Evolutionary conservation across 1,140 invertebrate species (phyloP), one percentile per base, ranked within the genome.

Genomic region (Tetramorium simillimum): DNA sequence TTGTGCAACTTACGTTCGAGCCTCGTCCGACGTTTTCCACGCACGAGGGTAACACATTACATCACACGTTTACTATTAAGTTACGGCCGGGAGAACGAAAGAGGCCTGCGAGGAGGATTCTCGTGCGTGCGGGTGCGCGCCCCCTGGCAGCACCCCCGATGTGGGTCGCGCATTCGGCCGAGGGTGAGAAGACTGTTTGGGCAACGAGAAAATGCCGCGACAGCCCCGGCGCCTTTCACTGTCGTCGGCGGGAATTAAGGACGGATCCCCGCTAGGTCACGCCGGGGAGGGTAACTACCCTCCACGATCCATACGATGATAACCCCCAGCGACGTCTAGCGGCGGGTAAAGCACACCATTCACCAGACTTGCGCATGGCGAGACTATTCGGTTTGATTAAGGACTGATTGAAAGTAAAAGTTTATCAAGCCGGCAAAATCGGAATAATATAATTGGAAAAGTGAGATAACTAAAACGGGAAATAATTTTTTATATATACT

Each of bases 231-330:
- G 69, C 53, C 28, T 60, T 16, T 53, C 65, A 82, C 49, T 85
- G 70, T 53, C 53, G 70, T 53, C 43, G 21, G 53, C 10, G 86
- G 76, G 65, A 82, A 73, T 85, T 62, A 86, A 21, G 73, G 43
- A 77, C 69, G 80, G 53, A 73, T 60, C 60, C 58, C 9, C 21
- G 58, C 51, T 58, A 70, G 73, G 63, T 86, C 85, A 67, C 73
- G 43, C 69, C 40, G 60, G 28, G 85, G 73, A 37, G 85, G 89
- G 73, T 86, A 85, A 86, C 88, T 58, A 90, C 88, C 88, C 86
- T 88, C 73, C 73, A 86, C 91, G 89, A 93, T 93, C 92, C 86
- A 93, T 93, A 92, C 89, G 75, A 80, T 82, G 60, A 76, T 86
- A 73, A 75, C 85, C 86, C 86, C 86, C 87, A 85, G 88, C 86